Conservation (phyloP, 2,797 vertebrate species). For the Acanthopagrus latus region DNA sequence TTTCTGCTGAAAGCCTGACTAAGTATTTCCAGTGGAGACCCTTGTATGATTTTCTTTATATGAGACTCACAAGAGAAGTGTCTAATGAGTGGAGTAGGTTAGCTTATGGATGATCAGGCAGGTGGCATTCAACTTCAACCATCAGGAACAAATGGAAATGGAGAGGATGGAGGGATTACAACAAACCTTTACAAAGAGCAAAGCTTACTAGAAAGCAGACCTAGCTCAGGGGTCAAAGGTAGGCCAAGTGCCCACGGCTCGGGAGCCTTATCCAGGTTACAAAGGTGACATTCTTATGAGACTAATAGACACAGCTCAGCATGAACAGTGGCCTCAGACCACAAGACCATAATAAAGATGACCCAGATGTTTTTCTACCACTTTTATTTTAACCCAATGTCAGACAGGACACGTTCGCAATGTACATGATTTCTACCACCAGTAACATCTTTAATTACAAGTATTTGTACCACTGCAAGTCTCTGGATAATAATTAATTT, state of each 20-base stretch:
- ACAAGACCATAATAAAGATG: constrained; percentile 22
- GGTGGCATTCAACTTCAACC: constrained; percentile 59
- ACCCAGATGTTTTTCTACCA: background rate
- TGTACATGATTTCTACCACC: background rate
- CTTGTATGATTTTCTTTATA: background rate
- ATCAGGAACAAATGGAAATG: constrained; percentile 40
- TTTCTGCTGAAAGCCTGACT: background rate
- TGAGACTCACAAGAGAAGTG: constrained; percentile 11
- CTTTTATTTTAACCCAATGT: background rate
- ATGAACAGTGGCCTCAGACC: background rate
- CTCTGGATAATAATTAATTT: too few relatives aligned
- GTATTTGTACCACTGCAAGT: background rate
- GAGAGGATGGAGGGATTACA: constrained; percentile 24
- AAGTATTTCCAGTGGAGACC: background rate
- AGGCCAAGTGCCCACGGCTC: constrained; percentile 57
- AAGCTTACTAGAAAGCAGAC: constrained; percentile 47
- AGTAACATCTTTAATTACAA: background rate
- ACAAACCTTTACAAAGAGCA: constrained; percentile 32
- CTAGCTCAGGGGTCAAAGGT: constrained; percentile 53
- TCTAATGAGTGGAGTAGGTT: constrained; percentile 38
- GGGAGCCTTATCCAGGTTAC: constrained; percentile 52
- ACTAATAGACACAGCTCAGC: constrained; percentile 36
- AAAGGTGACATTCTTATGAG: constrained; percentile 65
- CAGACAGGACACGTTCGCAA: background rate
- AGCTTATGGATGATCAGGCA: constrained; percentile 49